Conservation (phyloP, 2,113 vertebrate species). For the Entelurus aequoreus region DNA sequence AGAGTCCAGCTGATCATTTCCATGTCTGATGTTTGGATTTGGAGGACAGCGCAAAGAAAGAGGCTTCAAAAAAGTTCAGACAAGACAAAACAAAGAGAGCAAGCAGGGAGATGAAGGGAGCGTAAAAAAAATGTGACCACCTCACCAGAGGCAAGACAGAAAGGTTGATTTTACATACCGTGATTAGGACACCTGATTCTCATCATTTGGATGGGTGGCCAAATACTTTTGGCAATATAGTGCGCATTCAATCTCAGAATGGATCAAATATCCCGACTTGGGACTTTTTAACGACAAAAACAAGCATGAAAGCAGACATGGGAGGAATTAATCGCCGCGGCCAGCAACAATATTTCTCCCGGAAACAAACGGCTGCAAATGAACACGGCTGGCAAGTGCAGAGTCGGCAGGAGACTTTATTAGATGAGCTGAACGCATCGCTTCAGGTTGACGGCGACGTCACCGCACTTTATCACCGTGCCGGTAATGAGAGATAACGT, state of each 20-base stretch:
- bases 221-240: too few species aligned
- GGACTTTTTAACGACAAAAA: constrained; percentile 43
- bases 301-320: constrained; percentile 42
- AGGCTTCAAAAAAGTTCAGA: too few species aligned
- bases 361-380: constrained; percentile 52
- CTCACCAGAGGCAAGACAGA: too few species aligned
- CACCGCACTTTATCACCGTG: constrained; percentile 57
- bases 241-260: constrained; percentile 43
- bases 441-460: constrained; percentile 40
- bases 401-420: constrained; percentile 52
- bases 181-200: too few species aligned
- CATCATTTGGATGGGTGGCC: too few species aligned
- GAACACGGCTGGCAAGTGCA: constrained; percentile 33
- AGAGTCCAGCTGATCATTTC: too few species aligned
- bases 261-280: constrained; percentile 59
- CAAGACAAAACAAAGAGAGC: too few species aligned
- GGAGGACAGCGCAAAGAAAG: too few species aligned
- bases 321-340: constrained; percentile 51
- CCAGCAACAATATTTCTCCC: constrained; percentile 54
- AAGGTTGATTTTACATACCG: too few species aligned
- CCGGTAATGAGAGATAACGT: constrained; percentile 65
- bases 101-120: too few species aligned
- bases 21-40: too few species aligned
- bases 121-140: too few species aligned
- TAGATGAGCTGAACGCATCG: constrained; percentile 47